These are phyloP conservation scores for Nixonia krombeini DNA, from an alignment of 1,140 invertebrate genomes.

Conservation along the genomic window DNA sequence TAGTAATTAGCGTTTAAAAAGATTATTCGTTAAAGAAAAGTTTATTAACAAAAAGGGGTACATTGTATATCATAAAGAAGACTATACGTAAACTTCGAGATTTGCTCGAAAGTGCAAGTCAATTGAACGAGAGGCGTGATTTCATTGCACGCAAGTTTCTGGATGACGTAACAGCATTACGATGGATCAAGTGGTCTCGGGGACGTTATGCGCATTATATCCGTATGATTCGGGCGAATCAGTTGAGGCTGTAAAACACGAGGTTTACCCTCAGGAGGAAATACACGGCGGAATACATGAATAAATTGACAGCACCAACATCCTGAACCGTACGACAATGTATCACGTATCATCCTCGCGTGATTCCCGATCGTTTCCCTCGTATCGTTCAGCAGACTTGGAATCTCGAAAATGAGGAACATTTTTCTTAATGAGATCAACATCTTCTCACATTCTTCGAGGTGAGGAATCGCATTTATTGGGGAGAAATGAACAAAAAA, in stretches of 20 bases:
- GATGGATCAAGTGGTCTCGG: conserved; percentile 34
- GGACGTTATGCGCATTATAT: conserved; percentile 40
- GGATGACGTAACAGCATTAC: conserved; percentile 33
- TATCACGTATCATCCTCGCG: conserved; percentile 53
- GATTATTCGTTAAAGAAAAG: too few relatives aligned
- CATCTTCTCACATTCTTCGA: conserved; percentile 3
- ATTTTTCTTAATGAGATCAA: conserved; percentile 19
- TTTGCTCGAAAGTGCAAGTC: conserved; percentile 16
- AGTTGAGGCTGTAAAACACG: conserved; percentile 48
- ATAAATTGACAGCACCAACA: conserved; percentile 50
- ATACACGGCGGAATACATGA: conserved; percentile 51
- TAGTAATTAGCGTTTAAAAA: too few relatives aligned
- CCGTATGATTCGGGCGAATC: conserved; percentile 47
- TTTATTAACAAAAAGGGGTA: too few relatives aligned
- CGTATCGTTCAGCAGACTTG: conserved; percentile 7
- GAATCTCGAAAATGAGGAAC: conserved; percentile 28
- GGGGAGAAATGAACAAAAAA: too few relatives aligned
- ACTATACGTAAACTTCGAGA: too few relatives aligned
- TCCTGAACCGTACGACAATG: conserved; percentile 43
- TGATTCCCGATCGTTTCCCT: conserved; percentile 44
- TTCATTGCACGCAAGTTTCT: conserved; percentile 25
- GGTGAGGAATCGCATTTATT: too few relatives aligned
- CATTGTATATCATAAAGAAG: too few relatives aligned
- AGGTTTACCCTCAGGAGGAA: conserved; percentile 53
- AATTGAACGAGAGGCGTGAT: conserved; percentile 21